Evolutionary conservation across 2,888 invertebrate species (phyloP).

Genomic region (Cryptus armator): DNA sequence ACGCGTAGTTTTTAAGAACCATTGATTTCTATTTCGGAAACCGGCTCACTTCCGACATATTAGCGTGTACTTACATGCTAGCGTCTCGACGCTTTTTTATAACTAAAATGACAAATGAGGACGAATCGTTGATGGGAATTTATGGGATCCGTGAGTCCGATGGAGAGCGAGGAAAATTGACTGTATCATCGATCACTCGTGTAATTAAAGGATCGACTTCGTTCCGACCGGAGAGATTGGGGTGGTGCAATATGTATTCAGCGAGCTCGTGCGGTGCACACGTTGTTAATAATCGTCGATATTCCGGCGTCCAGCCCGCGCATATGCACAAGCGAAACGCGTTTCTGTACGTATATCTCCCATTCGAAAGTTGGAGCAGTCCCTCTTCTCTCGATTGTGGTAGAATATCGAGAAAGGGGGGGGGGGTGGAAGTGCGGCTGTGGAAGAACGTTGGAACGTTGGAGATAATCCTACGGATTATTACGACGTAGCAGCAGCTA

Average conservation of each 20-base stretch:
- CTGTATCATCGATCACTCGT: conserved; percentile 62
- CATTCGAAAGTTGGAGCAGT: conserved; percentile 49
- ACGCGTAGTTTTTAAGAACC: no score
- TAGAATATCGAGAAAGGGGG: conserved; percentile 57
- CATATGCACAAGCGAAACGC: conserved; percentile 60
- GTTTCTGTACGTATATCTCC: conserved; percentile 56
- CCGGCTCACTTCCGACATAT: no score
- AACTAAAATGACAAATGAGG: no score
- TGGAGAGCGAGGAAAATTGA: conserved; percentile 41
- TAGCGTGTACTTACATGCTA: no score
- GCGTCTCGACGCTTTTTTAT: no score
- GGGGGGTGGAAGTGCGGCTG: conserved; percentile 1
- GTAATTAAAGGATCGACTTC: conserved; percentile 67
- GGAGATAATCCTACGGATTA: conserved; percentile 81
- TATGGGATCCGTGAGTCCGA: not conserved
- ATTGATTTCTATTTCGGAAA: no score
- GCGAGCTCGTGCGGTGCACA: conserved; percentile 30
- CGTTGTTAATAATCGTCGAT: conserved; percentile 62
- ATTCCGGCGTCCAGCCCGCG: conserved; percentile 14
- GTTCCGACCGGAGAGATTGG: conserved; percentile 18
- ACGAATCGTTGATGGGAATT: no score
- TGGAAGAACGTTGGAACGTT: conserved; percentile 59
- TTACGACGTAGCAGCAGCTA: conserved; percentile 71
- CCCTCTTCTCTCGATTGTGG: conserved; percentile 46
- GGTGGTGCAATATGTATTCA: conserved; percentile 35